Conservation (phyloP, 2,113 vertebrate genomes). For the Microtus richardsoni region DNA sequence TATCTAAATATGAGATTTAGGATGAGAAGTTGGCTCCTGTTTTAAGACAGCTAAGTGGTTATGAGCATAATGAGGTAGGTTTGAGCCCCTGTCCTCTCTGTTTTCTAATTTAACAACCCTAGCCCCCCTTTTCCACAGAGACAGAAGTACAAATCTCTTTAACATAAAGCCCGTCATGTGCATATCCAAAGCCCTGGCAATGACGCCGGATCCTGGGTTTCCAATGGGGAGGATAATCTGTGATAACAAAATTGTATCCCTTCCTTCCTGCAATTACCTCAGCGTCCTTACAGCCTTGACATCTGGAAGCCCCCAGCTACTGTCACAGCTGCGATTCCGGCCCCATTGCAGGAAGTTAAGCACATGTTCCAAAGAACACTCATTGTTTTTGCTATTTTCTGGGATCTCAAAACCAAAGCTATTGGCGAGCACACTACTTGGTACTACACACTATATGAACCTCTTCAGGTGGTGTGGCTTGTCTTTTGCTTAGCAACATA, state of each 20-base stretch:
- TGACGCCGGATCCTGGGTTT: not conserved
- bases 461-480: rapidly evolving
- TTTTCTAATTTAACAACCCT: not conserved
- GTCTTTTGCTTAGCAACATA: not conserved
- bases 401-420: constrained; percentile 17
- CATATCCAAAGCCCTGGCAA: not conserved
- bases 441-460: not conserved
- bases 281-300: constrained; percentile 50
- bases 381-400: constrained; percentile 48
- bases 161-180: not conserved
- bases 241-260: constrained; percentile 64
- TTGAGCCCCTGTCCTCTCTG: not conserved
- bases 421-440: not conserved
- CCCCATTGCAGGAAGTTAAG: constrained; percentile 69
- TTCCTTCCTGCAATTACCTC: constrained; percentile 78
- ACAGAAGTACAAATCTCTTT: not conserved
- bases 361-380: constrained; percentile 10
- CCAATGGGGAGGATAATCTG: constrained; percentile 56
- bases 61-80: not conserved
- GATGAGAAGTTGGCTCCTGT: not conserved
- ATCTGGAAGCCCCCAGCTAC: constrained; percentile 64
- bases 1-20: not conserved
- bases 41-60: not conserved
- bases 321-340: constrained; percentile 67
- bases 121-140: not conserved